Percentiles rank a stretch among this genome's conserved stretches.
These are phyloP conservation scores for Spodoptera exigua DNA, from an alignment of 2,888 invertebrate species.

Conservation along the genomic window DNA sequence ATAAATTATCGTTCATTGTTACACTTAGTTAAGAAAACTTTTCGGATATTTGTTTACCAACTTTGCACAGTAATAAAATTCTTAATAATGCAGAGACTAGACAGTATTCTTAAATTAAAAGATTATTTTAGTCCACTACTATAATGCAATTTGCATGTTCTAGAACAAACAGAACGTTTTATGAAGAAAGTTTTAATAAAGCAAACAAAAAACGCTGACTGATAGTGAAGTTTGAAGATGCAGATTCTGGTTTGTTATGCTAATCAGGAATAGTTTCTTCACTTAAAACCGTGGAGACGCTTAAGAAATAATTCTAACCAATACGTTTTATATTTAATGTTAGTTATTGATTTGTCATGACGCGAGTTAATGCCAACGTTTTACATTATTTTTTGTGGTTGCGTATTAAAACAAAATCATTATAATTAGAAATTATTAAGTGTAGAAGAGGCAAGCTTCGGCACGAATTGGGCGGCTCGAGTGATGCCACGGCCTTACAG, in stretches of 20 bases:
- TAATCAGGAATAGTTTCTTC: slow-evolving; percentile 53
- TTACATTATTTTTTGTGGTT: no score
- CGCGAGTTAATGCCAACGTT: neutral
- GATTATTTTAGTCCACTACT: slow-evolving; percentile 20
- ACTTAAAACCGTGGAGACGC: slow-evolving; percentile 10
- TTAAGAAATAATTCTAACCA: slow-evolving; percentile 12
- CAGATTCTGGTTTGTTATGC: slow-evolving; percentile 59
- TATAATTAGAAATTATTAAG: no score
- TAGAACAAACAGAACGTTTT: slow-evolving; percentile 39
- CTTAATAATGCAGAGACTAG: no score
- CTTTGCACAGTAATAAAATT: no score
- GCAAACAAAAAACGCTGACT: slow-evolving; percentile 38
- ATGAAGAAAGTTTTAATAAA: slow-evolving; percentile 52
- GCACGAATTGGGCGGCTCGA: no score
- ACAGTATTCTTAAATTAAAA: no score
- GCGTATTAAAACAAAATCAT: no score
- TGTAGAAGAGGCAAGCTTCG: no score
- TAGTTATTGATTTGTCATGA: neutral
- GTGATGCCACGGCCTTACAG: no score
- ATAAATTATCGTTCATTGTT: no score
- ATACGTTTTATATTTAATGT: neutral
- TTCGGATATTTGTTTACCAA: no score
- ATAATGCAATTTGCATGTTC: slow-evolving; percentile 41
- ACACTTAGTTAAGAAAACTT: no score
- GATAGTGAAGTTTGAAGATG: slow-evolving; percentile 52